phyloP scores from a whole-genome alignment of 2,113 vertebrate genomes.

The Apteryx mantelli region DNA sequence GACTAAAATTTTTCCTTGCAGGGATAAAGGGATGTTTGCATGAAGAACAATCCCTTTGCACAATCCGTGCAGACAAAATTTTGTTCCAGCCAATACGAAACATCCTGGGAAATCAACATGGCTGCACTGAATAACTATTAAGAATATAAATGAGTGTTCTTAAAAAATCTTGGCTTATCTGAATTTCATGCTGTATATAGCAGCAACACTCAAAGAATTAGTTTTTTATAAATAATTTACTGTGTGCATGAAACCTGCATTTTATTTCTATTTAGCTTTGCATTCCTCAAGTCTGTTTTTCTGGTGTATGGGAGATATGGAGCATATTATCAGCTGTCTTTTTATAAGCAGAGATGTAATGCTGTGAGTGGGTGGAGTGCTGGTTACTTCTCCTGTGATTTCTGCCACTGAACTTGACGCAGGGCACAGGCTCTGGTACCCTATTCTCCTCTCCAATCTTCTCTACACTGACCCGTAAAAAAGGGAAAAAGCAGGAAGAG shows the following conservation, averaged over 20 bases:
- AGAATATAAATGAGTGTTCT: constrained; percentile 42
- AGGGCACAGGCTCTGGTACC: not conserved
- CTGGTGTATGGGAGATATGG: not conserved
- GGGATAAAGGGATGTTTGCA: not conserved
- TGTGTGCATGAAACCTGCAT: not conserved
- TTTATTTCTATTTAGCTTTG: constrained; percentile 45
- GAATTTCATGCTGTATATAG: constrained; percentile 23
- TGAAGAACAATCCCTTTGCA: constrained; percentile 16
- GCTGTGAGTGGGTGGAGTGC: not conserved
- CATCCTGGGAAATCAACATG: constrained; percentile 59
- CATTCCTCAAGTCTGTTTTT: not conserved
- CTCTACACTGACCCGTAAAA: not conserved
- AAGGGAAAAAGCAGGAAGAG: not conserved
- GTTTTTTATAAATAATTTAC: constrained; percentile 42
- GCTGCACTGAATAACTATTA: constrained; percentile 24
- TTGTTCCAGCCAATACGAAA: constrained; percentile 49
- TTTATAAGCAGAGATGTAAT: not conserved
- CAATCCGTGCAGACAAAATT: constrained; percentile 23
- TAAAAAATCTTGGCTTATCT: constrained; percentile 5
- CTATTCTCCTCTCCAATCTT: not conserved
- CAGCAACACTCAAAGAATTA: not conserved
- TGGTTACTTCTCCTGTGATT: not conserved
- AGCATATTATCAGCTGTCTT: not conserved
- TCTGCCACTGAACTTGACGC: not conserved
- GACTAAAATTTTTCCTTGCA: constrained; percentile 3